Conservation (phyloP, 1,140 invertebrate genomes). For the Temnothorax nylanderi region DNA sequence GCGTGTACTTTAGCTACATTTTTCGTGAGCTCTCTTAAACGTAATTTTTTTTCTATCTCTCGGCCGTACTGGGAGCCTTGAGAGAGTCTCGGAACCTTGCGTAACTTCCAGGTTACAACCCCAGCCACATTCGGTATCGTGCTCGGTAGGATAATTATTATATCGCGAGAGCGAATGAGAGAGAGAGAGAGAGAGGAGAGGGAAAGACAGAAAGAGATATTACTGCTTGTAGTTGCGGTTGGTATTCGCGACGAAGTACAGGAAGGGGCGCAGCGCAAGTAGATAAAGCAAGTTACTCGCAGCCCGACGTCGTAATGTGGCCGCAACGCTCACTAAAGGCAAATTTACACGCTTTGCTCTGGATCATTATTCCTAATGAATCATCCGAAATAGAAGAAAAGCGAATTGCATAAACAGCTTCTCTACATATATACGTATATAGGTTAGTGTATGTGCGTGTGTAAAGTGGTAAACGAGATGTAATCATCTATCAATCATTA, state of each 20-base stretch:
- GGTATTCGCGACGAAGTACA: constrained; percentile 58
- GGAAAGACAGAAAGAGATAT: constrained; percentile 61
- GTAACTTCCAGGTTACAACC: constrained; percentile 35
- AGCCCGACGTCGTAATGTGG: constrained; percentile 59
- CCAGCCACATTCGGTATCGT: constrained; percentile 42
- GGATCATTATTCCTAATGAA: constrained; percentile 40
- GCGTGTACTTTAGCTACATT: neutral
- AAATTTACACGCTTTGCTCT: constrained; percentile 26
- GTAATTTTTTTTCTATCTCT: constrained; percentile 38
- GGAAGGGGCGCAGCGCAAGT: constrained; percentile 61
- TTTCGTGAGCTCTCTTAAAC: constrained; percentile 28
- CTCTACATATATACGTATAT: neutral
- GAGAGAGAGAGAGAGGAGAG: constrained; percentile 6
- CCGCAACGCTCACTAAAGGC: constrained; percentile 49
- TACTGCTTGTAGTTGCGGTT: constrained; percentile 54
- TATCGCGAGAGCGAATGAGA: constrained; percentile 19
- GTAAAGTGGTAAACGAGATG: neutral
- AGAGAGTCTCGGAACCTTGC: constrained; percentile 33
- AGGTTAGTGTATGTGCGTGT: neutral
- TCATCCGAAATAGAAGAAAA: constrained; percentile 16
- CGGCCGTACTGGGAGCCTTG: neutral
- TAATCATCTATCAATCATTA: neutral
- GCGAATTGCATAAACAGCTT: constrained; percentile 3
- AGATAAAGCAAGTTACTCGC: constrained; percentile 69
- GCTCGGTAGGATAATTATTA: constrained; percentile 57